A percentile compares a stretch with the other conserved stretches of the same genome.
Evolutionary conservation across 1,140 invertebrate species (phyloP).

Genomic region (Bathynomus jamesi): DNA sequence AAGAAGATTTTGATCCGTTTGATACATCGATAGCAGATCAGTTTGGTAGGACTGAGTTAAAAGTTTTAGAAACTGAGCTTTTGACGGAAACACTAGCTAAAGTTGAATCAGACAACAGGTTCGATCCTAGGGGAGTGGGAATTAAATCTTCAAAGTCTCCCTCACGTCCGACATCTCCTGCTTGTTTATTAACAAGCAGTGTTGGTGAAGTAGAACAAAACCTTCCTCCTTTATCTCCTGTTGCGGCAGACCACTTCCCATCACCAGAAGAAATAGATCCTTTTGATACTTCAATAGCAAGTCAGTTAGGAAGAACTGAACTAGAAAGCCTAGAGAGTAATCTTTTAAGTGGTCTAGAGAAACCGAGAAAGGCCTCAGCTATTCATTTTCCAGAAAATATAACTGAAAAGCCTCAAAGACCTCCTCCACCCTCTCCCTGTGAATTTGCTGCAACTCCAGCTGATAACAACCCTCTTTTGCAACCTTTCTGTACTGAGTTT

Average conservation of each 20-base stretch:
- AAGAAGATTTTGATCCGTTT: slow-evolving; percentile 51
- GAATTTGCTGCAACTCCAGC: slow-evolving; percentile 27
- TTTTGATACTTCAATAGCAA: slow-evolving; percentile 39
- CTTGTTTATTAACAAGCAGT: slow-evolving; percentile 25
- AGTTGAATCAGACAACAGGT: slow-evolving; percentile 11
- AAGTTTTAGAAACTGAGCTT: slow-evolving; percentile 67
- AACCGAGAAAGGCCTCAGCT: not conserved
- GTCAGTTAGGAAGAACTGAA: slow-evolving; percentile 34
- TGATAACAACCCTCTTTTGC: slow-evolving; percentile 34
- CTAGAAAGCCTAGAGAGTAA: slow-evolving; percentile 34
- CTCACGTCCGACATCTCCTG: slow-evolving; percentile 4
- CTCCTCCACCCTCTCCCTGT: slow-evolving; percentile 24
- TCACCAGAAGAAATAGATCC: slow-evolving; percentile 27
- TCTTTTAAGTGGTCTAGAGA: slow-evolving; percentile 8
- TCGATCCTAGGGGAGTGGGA: slow-evolving; percentile 25
- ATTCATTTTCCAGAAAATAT: not conserved
- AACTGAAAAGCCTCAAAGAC: not conserved
- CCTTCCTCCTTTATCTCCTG: not conserved
- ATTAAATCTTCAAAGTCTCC: slow-evolving; percentile 14
- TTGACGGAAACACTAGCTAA: slow-evolving; percentile 42
- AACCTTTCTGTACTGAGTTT: slow-evolving; percentile 26
- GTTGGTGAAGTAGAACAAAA: not conserved
- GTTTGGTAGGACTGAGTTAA: slow-evolving; percentile 53
- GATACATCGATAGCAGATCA: slow-evolving; percentile 39
- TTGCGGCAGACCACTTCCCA: not conserved